A percentile compares a stretch with the other conserved stretches of the same genome.
phyloP scores from a whole-genome alignment of 2,888 invertebrate genomes.

The Ametastegia equiseti region DNA sequence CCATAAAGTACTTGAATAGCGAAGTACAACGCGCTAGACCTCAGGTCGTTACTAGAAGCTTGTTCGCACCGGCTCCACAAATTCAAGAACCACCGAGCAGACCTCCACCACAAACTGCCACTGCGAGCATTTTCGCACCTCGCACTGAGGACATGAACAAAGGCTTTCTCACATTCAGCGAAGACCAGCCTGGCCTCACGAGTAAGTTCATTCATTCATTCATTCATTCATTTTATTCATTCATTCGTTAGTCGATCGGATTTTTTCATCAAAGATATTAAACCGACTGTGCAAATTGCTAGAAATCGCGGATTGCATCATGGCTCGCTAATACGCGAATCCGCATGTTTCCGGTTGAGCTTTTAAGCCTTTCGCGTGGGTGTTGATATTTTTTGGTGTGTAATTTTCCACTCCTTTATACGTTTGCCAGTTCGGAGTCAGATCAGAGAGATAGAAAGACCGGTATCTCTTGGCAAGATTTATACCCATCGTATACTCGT shows the following conservation, averaged over 20 bases:
- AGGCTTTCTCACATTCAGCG: constrained; percentile 92
- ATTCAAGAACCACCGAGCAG: constrained; percentile 57
- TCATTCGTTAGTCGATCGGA: background rate
- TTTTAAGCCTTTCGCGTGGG: no score
- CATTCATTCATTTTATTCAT: constrained; percentile 46
- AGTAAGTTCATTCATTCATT: constrained; percentile 81
- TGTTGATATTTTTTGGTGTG: no score
- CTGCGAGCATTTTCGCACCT: constrained; percentile 87
- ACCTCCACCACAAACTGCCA: constrained; percentile 82
- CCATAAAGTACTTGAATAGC: constrained; percentile 60
- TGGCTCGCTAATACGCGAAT: background rate
- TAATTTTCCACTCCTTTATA: no score
- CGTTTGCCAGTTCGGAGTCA: no score
- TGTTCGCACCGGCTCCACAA: constrained; percentile 59
- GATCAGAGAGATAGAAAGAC: no score
- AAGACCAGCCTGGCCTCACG: constrained; percentile 89
- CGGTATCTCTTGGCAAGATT: no score
- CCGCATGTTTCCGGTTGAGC: background rate
- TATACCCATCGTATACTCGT: no score
- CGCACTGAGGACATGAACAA: constrained; percentile 96
- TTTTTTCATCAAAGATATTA: background rate
- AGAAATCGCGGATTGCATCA: no score
- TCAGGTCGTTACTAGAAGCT: constrained; percentile 61
- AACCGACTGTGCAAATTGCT: no score
- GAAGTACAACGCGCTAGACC: constrained; percentile 55